Percentiles rank a stretch among this genome's conserved stretches.
Conservation (phyloP, 2,113 vertebrate species). For the Oceanodroma tethys region DNA sequence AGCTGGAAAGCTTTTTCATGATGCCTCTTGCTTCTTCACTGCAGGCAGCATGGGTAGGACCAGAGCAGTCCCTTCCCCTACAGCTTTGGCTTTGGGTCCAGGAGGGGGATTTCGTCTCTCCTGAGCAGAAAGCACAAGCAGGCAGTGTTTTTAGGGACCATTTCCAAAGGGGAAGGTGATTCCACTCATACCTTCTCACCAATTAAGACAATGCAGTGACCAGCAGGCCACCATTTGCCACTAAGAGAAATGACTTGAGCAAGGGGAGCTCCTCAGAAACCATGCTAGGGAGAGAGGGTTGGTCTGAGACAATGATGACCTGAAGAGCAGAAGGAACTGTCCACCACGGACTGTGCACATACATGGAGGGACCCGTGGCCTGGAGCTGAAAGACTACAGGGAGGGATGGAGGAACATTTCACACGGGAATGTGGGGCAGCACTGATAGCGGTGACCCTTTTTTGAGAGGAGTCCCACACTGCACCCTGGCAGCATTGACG, state of each 20-base stretch:
- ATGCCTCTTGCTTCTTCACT: neutral
- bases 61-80: neutral
- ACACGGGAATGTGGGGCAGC: neutral
- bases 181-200: neutral
- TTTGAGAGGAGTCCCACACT: neutral
- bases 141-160: neutral
- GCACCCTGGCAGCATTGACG: neutral
- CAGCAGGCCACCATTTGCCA: neutral
- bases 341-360: rapidly evolving
- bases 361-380: neutral
- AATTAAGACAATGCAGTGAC: neutral
- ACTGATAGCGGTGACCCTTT: neutral
- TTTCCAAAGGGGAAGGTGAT: neutral
- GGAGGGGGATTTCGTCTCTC: neutral
- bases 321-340: neutral
- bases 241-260: neutral
- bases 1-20: neutral
- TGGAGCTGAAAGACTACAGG: neutral
- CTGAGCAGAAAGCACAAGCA: neutral
- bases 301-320: neutral
- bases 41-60: neutral
- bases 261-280: neutral
- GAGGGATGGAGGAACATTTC: neutral
- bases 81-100: neutral
- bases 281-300: rapidly evolving